phyloP scores from a whole-genome alignment of 2,888 invertebrate species.

The Polymixis lichenea region DNA sequence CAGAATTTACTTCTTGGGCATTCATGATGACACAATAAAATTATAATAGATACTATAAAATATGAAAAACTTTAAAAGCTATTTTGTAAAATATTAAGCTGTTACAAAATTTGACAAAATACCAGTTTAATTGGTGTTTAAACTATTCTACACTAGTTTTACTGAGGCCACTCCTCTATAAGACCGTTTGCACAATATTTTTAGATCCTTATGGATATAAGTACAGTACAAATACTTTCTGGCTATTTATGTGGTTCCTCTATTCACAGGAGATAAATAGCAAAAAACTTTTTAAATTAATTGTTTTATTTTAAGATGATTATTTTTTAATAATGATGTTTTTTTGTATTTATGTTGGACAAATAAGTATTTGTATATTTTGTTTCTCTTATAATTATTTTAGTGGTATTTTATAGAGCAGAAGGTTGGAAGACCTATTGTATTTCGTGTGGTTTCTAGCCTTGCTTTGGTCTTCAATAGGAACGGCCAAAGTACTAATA shows the following conservation, averaged over 20 bases:
- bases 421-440: not conserved
- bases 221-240: not conserved
- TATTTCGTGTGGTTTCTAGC: not conserved
- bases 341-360: not conserved
- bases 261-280: not conserved
- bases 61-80: not conserved
- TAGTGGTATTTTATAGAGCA: not conserved
- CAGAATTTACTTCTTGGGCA: slow-evolving; percentile 12
- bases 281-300: not conserved
- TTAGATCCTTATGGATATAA: not conserved
- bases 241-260: not conserved
- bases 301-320: not conserved
- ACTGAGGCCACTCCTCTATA: not conserved
- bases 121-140: not conserved
- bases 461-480: slow-evolving; percentile 11
- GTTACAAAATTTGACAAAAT: not conserved
- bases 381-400: not conserved
- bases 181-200: not conserved
- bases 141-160: not conserved
- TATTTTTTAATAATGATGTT: slow-evolving; percentile 9
- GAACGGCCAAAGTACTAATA: slow-evolving; percentile 1
- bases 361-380: slow-evolving; percentile 4
- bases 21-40: slow-evolving; percentile 8
- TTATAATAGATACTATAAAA: not conserved
- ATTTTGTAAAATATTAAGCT: not conserved